A percentile compares a stretch with the other conserved stretches of the same genome.
These are phyloP conservation scores for Parotocinclus haroldoi DNA, from an alignment of 2,797 vertebrate genomes.

Conservation along the genomic window DNA sequence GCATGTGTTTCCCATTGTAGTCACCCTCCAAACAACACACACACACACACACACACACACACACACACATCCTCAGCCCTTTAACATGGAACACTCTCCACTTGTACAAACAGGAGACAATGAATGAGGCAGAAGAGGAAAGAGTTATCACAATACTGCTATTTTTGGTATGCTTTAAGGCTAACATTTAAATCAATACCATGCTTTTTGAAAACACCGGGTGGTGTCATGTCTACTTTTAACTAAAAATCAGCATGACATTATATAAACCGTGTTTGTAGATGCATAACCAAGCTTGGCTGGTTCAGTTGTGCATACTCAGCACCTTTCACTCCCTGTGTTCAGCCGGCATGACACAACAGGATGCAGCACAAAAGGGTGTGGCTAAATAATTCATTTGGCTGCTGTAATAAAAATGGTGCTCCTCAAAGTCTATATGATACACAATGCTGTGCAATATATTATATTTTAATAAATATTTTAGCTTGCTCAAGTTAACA, in stretches of 20 bases:
- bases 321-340: slow-evolving; percentile 14
- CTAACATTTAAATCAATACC: neutral
- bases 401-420: slow-evolving; percentile 1
- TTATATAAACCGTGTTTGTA: slow-evolving; percentile 1
- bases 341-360: slow-evolving; percentile 18
- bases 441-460: neutral
- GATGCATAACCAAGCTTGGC: neutral
- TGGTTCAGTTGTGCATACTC: slow-evolving; percentile 14
- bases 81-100: slow-evolving; percentile 46
- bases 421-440: neutral
- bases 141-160: neutral
- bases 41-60: slow-evolving; percentile 30
- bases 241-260: slow-evolving; percentile 12
- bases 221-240: neutral
- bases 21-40: slow-evolving; percentile 5
- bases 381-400: slow-evolving; percentile 20
- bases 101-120: slow-evolving; percentile 53
- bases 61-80: slow-evolving; percentile 5
- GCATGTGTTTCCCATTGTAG: slow-evolving; percentile 44
- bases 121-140: slow-evolving; percentile 17
- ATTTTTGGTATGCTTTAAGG: slow-evolving; percentile 7
- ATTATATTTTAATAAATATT: too few species aligned
- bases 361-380: slow-evolving; percentile 25
- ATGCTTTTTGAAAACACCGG: neutral
- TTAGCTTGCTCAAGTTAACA: too few species aligned